Base-by-base conservation (phyloP, 2,113 vertebrate species). In the Anarrhichthys ocellatus region DNA sequence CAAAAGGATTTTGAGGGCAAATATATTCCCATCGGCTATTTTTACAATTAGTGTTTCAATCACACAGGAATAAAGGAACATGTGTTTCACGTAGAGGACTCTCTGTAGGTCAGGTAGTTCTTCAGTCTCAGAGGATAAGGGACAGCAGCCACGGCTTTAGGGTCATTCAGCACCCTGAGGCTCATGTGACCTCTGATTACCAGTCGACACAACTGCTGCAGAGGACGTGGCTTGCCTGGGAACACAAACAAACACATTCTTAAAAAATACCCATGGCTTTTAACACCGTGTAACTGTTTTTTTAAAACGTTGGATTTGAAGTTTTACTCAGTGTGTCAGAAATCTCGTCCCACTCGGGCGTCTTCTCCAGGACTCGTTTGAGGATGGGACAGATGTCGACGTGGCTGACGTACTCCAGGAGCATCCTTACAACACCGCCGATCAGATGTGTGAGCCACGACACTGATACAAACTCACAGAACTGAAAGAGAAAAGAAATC, bases 381-480 rank as follows among this genome's bases (percentile, higher is more conserved):
- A 97, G 95, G 83, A 96, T 94, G 27, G 87, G 84, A 72, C 97
- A 98, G 54, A 98, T 89, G 82, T 92, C 93, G 75, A 97, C 92
- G 13, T 95, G 93, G 88, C 94, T 92, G 83, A 94, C 94, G 38
- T 97, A 98, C 92, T 98, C 96, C 72, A 97, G 90, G 56, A 98
- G 95, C 24, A 94, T 87, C 40, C 91, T 94, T 65, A 96, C 89
- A 62, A 96, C 84, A 34, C 89, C 88, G 83, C 96, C 97, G 2
- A 94, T 92, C 86, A 96, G 80, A 58, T 96, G 93, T 38, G 88
- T 93, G 93, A 97, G 92, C 95, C 95, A 98, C 0, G 90, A 92
- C 84, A 97, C 93, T 15, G 96, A 94, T 76, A 97, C 95, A 86
- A 97, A 97, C 78, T 97, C 97, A 90, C 96, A 97, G 91, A 98